phyloP scores from a whole-genome alignment of 30 jellyfish, hydroid and myxozoan species.

The Cassiopea xamachana region DNA sequence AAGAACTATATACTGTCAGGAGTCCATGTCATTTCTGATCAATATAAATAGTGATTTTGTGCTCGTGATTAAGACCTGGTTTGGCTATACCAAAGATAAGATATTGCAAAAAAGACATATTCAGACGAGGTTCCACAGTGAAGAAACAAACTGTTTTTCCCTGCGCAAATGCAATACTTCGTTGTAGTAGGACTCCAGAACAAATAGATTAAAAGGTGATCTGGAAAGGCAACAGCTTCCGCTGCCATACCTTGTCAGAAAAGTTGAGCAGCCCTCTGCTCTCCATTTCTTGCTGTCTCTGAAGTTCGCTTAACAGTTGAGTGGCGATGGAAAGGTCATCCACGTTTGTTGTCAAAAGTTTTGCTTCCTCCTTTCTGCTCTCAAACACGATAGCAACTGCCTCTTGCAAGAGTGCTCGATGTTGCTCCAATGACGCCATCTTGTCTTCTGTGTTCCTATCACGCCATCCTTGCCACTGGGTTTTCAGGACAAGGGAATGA shows the following conservation, averaged over 20 bases:
- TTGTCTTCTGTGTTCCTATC: constrained; percentile 68
- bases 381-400: constrained; percentile 89
- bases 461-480: constrained; percentile 92
- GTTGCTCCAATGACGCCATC: constrained; percentile 43
- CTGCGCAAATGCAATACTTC: no score
- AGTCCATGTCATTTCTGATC: no score
- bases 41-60: no score
- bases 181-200: no score
- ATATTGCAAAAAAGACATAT: no score
- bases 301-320: constrained; percentile 68
- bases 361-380: constrained; percentile 59
- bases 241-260: constrained; percentile 48
- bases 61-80: no score
- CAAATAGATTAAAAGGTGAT: no score
- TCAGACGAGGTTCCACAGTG: no score
- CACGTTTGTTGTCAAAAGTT: constrained; percentile 12
- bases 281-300: constrained; percentile 73
- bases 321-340: constrained; percentile 75
- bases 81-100: no score
- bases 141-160: no score
- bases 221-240: neutral
- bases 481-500: constrained; percentile 79
- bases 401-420: constrained; percentile 78
- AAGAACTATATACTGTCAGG: no score
- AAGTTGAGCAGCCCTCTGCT: constrained; percentile 64